A percentile compares a stretch with the other conserved stretches of the same genome.
Conservation (phyloP, 2,888 invertebrate genomes). For the Selenia dentaria region DNA sequence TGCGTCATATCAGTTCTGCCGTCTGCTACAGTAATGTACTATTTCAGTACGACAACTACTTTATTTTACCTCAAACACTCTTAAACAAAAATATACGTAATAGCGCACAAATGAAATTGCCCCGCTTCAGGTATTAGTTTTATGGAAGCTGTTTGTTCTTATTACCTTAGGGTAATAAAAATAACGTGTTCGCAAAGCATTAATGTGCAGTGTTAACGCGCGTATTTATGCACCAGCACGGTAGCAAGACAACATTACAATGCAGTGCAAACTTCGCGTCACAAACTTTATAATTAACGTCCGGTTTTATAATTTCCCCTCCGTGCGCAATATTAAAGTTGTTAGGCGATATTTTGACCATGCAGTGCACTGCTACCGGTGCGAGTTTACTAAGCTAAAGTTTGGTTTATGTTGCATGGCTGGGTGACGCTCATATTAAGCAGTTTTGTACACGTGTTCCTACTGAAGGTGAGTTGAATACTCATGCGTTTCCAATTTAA, state of each 20-base stretch:
- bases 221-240: constrained; percentile 67
- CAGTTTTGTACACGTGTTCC: not conserved
- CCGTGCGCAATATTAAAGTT: constrained; percentile 58
- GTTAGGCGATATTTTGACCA: constrained; percentile 53
- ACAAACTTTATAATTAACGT: constrained; percentile 69
- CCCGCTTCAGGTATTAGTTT: constrained; percentile 34
- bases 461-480: too few relatives aligned
- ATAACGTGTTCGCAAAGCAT: constrained; percentile 48
- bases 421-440: constrained; percentile 1
- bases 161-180: constrained; percentile 50
- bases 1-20: too few relatives aligned
- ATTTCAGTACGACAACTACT: too few relatives aligned
- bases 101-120: constrained; percentile 19
- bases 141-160: constrained; percentile 45
- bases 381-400: constrained; percentile 31
- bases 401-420: constrained; percentile 37
- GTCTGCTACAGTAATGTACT: too few relatives aligned
- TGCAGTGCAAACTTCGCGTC: constrained; percentile 58
- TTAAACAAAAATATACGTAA: constrained; percentile 1
- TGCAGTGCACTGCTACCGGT: constrained; percentile 30
- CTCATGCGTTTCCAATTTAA: too few relatives aligned
- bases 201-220: constrained; percentile 54
- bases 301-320: constrained; percentile 63
- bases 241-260: constrained; percentile 64
- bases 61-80: too few relatives aligned